phyloP scores from a whole-genome alignment of 37 sponge, comb jelly and placozoan species.

The Lycopodina hypogea region DNA sequence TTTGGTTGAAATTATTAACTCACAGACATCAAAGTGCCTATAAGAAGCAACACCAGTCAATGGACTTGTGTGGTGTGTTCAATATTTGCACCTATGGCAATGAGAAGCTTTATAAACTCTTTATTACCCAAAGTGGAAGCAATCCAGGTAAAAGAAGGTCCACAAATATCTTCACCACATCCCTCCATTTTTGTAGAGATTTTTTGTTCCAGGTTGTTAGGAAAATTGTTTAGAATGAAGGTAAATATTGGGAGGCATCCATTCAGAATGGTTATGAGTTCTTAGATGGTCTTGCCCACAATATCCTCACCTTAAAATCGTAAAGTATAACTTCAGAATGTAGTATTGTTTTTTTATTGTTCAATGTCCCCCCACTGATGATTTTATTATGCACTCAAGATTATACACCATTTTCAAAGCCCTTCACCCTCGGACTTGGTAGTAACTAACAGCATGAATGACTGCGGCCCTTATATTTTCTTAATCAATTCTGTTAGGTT shows the following conservation, averaged over 20 bases:
- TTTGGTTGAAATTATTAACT: slow-evolving; percentile 71
- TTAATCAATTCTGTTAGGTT: slow-evolving; percentile 9
- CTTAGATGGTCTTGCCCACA: slow-evolving; percentile 6
- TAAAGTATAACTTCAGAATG: neutral
- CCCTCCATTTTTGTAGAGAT: slow-evolving; percentile 60
- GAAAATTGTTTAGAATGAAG: slow-evolving; percentile 40
- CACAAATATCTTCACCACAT: slow-evolving; percentile 68
- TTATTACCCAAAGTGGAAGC: slow-evolving; percentile 74
- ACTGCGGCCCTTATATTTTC: slow-evolving; percentile 30
- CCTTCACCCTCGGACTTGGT: too few species aligned
- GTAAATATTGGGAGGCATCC: slow-evolving; percentile 29
- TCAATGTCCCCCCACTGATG: slow-evolving; percentile 27
- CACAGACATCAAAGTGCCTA: slow-evolving; percentile 78
- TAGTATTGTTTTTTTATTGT: slow-evolving; percentile 7
- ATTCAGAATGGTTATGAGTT: slow-evolving; percentile 40
- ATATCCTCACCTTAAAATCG: slow-evolving; percentile 27
- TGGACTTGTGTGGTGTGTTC: slow-evolving; percentile 84
- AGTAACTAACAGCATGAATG: slow-evolving; percentile 8
- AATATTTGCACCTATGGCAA: slow-evolving; percentile 72
- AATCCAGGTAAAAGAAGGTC: slow-evolving; percentile 87
- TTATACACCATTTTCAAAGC: slow-evolving; percentile 42
- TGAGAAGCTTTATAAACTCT: slow-evolving; percentile 73
- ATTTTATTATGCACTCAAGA: slow-evolving; percentile 12
- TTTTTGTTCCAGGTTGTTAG: slow-evolving; percentile 68
- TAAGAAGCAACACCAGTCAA: slow-evolving; percentile 84